Evolutionary conservation across 2,113 vertebrate species (phyloP), one percentile per base, ranked within the genome.

Genomic region (Labeo rohita): DNA sequence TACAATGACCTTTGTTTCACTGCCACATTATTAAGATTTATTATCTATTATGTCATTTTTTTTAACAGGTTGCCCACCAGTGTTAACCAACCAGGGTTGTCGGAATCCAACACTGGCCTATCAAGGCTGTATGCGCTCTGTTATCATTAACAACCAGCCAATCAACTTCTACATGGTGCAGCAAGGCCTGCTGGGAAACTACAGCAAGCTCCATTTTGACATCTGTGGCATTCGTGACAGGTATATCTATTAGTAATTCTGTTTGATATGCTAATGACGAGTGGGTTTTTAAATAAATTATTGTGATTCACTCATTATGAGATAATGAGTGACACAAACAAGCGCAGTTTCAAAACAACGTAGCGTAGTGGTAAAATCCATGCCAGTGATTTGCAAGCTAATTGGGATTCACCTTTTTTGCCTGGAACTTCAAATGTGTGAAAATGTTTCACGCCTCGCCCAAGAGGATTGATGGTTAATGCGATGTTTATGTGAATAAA

Each of bases 121-220:
- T 92, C 96, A 97, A 95, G 96, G 96, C 92, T 97, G 96, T 92
- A 95, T 97, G 94, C 95, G 95, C 74, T 95, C 96, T 91, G 96
- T 97, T 92, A 94, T 95, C 92, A 96, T 97, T 91, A 96, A 97
- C 95, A 97, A 96, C 94, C 95, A 95, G 89, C 96, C 95, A 86
- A 94, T 95, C 89, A 95, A 97, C 94, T 93, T 97, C 90, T 93
- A 95, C 93, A 93, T 93, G 90, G 96, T 97, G 91, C 96, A 96
- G 92, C 95, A 96, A 95, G 95, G 96, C 88, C 93, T 94, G 88
- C 93, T 96, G 92, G 96, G 96, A 93, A 97, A 96, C 92, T 96
- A 95, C 89, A 96, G 96, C 90, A 94, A 96, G 93, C 93, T 97
- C 91, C 95, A 94, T 91, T 95, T 97, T 91, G 96, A 97, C 95